Evolutionary conservation across 1,140 invertebrate genomes (phyloP), one percentile per base, ranked within the genome.

Genomic region (Pinna nobilis): DNA sequence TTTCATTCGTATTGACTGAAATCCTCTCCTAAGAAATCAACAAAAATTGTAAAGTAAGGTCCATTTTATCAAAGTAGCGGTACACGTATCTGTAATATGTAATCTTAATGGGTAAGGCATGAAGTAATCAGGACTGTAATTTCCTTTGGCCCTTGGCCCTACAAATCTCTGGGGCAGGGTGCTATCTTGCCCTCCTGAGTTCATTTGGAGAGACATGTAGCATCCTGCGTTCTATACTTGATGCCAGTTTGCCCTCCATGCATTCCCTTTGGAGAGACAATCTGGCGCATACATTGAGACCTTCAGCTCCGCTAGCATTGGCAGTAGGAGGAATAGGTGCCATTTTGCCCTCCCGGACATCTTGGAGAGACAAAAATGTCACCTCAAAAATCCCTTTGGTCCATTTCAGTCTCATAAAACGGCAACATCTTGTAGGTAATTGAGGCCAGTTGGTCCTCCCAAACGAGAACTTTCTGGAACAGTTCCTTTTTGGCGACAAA

Each of bases 181-280:
- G 67, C 73, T 66, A 70, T 70, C 73, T 76, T 70, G 73, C 67
- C 73, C 73, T 76, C 73, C 73, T 70, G 41, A 68, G 25, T 51
- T 68, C n/a, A 23, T 37, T 65, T 59, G 68, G 73, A 76, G 73
- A 76, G 67, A 76, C 66, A 66, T 61, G 73, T 70, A 66, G 73
- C 67, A 69, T 44, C 55, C 25, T 47, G 49, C 47, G 69, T 44
- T 37, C 20, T 18, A 63, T 25, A 59, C 2, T 33, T 35, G 33
- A 33, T 59, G 79, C 79, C 79, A 81, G 76, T 81, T 74, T 55
- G 79, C 79, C 79, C 79, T 81, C 79, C 79, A 77, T 57, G 33
- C 9, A 63, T 51, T 50, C 11, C 6, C 9, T n/a, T 63, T 68
- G 72, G 72, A 74, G 72, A 74, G 72, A 74, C 72, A 2, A 13